Evolutionary conservation across 2,113 vertebrate species (phyloP).

Genomic region (Mellivora capensis): DNA sequence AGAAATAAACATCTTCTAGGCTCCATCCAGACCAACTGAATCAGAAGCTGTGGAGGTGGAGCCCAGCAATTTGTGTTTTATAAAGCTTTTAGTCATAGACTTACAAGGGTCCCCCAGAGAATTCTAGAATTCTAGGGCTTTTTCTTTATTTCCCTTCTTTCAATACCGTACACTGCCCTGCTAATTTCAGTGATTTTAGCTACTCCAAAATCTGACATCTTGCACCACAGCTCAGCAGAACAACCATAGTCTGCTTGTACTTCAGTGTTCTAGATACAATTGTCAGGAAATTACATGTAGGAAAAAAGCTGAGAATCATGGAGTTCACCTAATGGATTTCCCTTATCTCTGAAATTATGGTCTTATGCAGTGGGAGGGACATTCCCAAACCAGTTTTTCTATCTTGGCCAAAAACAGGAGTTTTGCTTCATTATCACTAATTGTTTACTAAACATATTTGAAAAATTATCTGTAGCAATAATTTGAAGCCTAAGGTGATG

Average conservation of each 20-base stretch:
- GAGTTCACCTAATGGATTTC: not conserved
- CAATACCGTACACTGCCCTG: not conserved
- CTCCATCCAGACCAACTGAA: not conserved
- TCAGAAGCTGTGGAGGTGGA: not conserved
- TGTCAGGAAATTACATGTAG: not conserved
- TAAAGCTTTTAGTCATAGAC: not conserved
- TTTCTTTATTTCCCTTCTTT: not conserved
- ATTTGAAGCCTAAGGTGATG: not conserved
- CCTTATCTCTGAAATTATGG: not conserved
- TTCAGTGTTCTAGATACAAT: not conserved
- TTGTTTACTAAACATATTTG: slow-evolving; percentile 16
- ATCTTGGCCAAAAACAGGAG: not conserved
- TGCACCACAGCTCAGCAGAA: not conserved
- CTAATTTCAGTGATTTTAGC: not conserved
- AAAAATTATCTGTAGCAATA: slow-evolving; percentile 19
- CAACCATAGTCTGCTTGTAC: not conserved
- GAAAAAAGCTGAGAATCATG: not conserved
- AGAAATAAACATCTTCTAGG: not conserved
- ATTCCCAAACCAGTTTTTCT: not conserved
- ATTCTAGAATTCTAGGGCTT: not conserved
- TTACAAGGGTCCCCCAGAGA: not conserved
- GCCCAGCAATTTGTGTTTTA: not conserved
- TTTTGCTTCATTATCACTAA: slow-evolving; percentile 13
- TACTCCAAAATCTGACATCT: not conserved
- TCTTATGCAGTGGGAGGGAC: not conserved